These are phyloP conservation scores for Brachypteracias leptosomus DNA, from an alignment of 2,113 vertebrate species.

Conservation along the genomic window DNA sequence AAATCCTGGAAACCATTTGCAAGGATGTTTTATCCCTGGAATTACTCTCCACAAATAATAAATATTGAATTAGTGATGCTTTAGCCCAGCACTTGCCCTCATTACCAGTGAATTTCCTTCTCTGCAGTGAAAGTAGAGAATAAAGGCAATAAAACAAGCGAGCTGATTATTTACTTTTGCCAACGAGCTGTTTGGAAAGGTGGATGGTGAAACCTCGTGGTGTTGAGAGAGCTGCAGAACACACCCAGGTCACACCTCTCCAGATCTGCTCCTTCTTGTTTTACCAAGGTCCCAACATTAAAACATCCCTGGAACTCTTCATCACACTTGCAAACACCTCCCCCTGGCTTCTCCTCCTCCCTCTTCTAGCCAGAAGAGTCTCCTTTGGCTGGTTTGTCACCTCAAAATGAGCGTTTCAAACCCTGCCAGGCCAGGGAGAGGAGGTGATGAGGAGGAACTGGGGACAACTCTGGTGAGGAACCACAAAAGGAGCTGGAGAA, in stretches of 20 bases:
- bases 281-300: not conserved
- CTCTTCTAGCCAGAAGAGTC: not conserved
- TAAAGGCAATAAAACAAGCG: not conserved
- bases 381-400: not conserved
- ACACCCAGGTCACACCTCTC: not conserved
- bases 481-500: not conserved
- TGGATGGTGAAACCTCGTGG: not conserved
- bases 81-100: not conserved
- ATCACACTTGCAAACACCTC: not conserved
- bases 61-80: not conserved
- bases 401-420: not conserved
- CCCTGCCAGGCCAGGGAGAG: rapidly evolving
- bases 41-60: not conserved
- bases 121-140: not conserved
- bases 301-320: not conserved
- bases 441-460: not conserved
- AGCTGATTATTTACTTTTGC: not conserved
- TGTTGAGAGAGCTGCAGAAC: not conserved
- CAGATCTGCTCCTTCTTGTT: not conserved
- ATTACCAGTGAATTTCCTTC: not conserved
- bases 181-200: not conserved
- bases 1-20: not conserved
- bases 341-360: not conserved
- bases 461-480: not conserved
- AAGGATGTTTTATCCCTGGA: not conserved